A percentile compares a stretch with the other conserved stretches of the same genome.
Conservation (phyloP, 2,797 vertebrate species). For the Microcaecilia unicolor region DNA sequence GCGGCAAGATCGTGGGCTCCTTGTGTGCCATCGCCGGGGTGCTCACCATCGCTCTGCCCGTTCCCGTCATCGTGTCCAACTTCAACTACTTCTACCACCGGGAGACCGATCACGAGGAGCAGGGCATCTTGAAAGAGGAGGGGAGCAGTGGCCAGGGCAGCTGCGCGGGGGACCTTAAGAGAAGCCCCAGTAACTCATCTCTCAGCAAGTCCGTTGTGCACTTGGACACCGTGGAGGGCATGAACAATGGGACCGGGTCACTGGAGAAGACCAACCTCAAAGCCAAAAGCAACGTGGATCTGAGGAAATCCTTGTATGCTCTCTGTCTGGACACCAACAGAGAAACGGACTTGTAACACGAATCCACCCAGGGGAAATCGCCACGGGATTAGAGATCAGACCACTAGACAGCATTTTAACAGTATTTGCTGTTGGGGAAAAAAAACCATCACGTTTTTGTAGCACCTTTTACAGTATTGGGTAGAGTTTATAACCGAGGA, state of each 20-base stretch:
- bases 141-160: constrained; percentile 45
- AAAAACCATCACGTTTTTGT: constrained; percentile 12
- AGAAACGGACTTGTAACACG: constrained; percentile 79
- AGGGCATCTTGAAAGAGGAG: constrained; percentile 74
- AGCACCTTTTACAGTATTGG: constrained; percentile 33
- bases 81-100: constrained; percentile 98
- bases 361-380: neutral
- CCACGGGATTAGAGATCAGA: no score
- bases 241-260: constrained; percentile 38
- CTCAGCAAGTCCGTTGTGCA: constrained; percentile 57
- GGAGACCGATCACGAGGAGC: constrained; percentile 85
- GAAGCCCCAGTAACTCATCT: constrained; percentile 61
- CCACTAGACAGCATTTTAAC: no score
- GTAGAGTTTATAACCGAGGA: constrained; percentile 15
- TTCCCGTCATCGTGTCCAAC: constrained; percentile 94
- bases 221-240: constrained; percentile 58
- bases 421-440: constrained; percentile 11
- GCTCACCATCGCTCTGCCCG: constrained; percentile 87
- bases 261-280: constrained; percentile 74
- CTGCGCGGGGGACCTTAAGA: constrained; percentile 45
- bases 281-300: constrained; percentile 77
- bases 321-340: constrained; percentile 79
- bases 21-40: constrained; percentile 92
- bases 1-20: constrained; percentile 92
- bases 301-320: constrained; percentile 84